phyloP scores from a whole-genome alignment of 2,797 vertebrate genomes.

The Petrocephalus schoutedeni region DNA sequence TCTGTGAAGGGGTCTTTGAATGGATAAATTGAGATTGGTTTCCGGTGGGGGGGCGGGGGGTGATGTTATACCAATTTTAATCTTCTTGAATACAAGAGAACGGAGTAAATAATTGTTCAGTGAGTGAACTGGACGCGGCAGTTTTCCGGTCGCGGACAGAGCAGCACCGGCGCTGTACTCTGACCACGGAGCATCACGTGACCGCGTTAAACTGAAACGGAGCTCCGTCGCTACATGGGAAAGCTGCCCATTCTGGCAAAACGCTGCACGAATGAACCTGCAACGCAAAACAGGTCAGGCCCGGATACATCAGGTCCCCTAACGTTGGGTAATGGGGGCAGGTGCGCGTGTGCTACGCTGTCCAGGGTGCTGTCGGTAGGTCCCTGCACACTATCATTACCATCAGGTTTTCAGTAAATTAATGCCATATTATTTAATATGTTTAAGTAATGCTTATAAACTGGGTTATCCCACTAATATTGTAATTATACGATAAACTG shows the following conservation, averaged over 20 bases:
- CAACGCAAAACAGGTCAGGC: background rate
- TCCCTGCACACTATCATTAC: background rate
- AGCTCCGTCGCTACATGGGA: background rate
- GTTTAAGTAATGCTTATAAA: background rate
- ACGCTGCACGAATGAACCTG: background rate
- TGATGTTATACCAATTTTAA: background rate
- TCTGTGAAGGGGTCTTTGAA: background rate
- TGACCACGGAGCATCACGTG: background rate
- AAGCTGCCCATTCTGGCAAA: background rate
- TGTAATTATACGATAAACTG: background rate
- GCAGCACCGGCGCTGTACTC: background rate
- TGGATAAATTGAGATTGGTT: background rate
- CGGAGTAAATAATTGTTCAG: background rate
- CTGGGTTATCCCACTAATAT: background rate
- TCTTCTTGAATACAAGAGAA: background rate
- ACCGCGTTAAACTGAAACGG: background rate
- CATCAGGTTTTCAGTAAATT: background rate
- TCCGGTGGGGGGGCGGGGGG: background rate
- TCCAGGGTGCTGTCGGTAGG: constrained; percentile 61
- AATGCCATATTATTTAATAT: background rate
- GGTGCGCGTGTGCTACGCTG: constrained; percentile 44
- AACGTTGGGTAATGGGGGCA: background rate
- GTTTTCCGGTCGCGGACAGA: background rate
- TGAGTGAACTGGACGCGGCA: background rate
- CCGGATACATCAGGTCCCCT: background rate